Evolutionary conservation across 2,888 invertebrate genomes (phyloP), one percentile per base, ranked within the genome.

Genomic region (Cosmia trapezina): DNA sequence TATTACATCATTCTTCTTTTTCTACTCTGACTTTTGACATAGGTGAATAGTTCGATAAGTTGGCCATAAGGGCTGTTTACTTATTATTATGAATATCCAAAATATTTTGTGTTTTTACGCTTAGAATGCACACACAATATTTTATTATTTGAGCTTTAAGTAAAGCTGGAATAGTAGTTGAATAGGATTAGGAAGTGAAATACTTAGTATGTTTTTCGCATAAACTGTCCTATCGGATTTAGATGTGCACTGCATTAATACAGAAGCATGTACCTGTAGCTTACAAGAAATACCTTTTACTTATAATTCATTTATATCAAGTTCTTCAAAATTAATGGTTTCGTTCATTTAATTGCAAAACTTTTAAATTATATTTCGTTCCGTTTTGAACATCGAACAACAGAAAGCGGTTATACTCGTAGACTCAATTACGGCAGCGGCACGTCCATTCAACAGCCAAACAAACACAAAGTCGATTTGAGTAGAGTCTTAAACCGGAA

Each of bases 401-500:
- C 71, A 73, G 68, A 80, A 66, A 80, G 19, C 11, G 56, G 70
- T 77, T 74, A 81, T 59, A n/a, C n/a, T n/a, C n/a, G n/a, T n/a
- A 62, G 68, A 73, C 73, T 83, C 73, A 77, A 76, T 76, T 81
- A 83, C 49, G 37, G 43, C 22, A 41, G 59, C 53, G 70, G 61
- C 78, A 77, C 80, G 80, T 72, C 59, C 54, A 74, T 69, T 73
- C 57, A 66, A 22, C 65, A 61, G 47, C 70, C 74, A 75, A 78
- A 84, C 77, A 84, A 81, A 81, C 73, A 59, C 68, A 81, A 84
- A 83, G 74, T 84, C 84, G 68, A 84, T 77, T 84, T 74, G 61
- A 70, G 61, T 54, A 56, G 11, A 70, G 56, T 72, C 83, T 66
- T 72, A 67, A 63, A 70, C 60, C 78, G 76, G 76, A 82, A 74